Evolutionary conservation across 2,888 invertebrate genomes (phyloP), one percentile per base, ranked within the genome.

Genomic region (Acrobasis suavella): DNA sequence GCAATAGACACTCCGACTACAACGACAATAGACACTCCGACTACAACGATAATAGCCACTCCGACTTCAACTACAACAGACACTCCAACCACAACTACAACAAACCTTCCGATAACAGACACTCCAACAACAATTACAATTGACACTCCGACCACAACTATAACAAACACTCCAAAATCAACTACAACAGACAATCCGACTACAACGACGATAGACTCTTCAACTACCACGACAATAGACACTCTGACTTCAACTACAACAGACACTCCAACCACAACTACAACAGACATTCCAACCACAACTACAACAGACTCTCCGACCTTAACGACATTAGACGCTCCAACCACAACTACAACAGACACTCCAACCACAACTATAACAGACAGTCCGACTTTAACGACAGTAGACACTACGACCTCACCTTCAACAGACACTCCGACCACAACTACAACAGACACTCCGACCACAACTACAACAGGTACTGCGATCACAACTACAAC

Each of bases 181-280:
- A 65, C 60, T 7, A 64, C 62, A 0, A 50, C 63, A 5, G 64
- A 65, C 49, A 37, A 9, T 16, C 32, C 22, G 15, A 63, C 62
- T 0, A 63, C 64, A 9, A 63, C 60, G 15, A 22, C 67, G 14
- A 14, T 12, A 39, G 39, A 64, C 59, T 1, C 16, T 16, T 8
- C 15, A 0, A 32, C 54, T 1, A 51, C 38, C n/a, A 42, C 46
- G 0, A 51, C 49, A 16, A 14, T 15, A 9, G 16, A 10, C 39
- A 15, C n/a, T 10, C 54, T 64, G 12, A 58, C 50, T 2, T 49
- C 64, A 32, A 66, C 68, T 2, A 54, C 6, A 8, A 15, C 22
- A 22, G 22, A 22, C 22, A 22, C 49, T 10, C 17, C 58, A 50
- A 63, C 58, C 0, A 50, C 62, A 16, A 60, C 39, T 32, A 67